A percentile compares a stretch with the other conserved stretches of the same genome.
Evolutionary conservation across 64 coral and sea anemone species (phyloP).

Genomic region (Montipora foliosa): DNA sequence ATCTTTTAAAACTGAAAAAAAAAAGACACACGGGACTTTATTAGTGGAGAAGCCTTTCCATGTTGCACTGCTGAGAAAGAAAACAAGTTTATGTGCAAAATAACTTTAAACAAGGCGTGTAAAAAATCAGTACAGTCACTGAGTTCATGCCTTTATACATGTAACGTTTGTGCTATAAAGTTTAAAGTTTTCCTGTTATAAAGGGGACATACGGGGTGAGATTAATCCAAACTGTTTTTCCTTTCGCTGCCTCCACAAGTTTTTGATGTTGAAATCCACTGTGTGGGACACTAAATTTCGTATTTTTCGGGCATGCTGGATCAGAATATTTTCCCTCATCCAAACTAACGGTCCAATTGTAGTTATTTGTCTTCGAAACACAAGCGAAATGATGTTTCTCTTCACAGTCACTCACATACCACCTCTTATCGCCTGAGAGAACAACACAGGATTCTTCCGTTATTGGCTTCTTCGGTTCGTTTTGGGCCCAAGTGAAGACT

Average conservation of each 20-base stretch:
- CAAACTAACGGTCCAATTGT: not conserved
- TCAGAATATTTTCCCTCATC: conserved; percentile 8
- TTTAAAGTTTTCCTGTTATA: not conserved
- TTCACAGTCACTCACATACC: conserved; percentile 51
- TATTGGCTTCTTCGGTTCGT: conserved; percentile 54
- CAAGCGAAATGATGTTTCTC: conserved; percentile 70
- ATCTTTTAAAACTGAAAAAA: no score
- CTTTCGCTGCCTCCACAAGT: conserved; percentile 41
- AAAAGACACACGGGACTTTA: no score
- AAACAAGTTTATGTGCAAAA: no score
- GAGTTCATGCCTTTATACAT: not conserved
- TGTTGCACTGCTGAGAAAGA: no score
- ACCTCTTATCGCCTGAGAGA: conserved; percentile 58
- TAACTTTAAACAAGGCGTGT: no score
- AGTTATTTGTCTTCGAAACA: not conserved
- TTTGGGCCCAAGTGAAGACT: conserved; percentile 70
- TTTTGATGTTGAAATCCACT: conserved; percentile 66
- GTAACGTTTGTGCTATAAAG: not conserved
- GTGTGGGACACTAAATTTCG: conserved; percentile 65
- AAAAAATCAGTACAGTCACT: no score
- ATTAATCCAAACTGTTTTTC: conserved; percentile 70
- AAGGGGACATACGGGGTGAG: conserved; percentile 42
- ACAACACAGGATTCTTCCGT: conserved; percentile 41
- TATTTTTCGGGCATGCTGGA: conserved; percentile 32
- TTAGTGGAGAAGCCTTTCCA: no score